Evolutionary conservation across 2,888 invertebrate species (phyloP), one percentile per base, ranked within the genome.

Genomic region (Heliconius cydno): DNA sequence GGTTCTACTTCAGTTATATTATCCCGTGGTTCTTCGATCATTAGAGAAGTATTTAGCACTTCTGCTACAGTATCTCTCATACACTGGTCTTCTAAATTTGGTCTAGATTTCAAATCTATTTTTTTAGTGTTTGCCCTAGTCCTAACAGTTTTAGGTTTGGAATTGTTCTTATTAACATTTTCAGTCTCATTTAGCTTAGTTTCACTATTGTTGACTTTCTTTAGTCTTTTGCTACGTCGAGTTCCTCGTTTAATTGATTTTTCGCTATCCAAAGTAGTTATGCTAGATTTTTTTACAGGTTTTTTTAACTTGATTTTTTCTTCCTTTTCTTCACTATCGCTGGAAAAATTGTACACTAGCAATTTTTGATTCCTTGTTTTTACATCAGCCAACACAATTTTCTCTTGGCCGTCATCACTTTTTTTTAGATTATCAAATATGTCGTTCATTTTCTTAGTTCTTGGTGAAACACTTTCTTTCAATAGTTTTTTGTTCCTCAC

Each of bases 291-390:
- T 68, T 41, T 71, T 12, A 46, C 41, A 28, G 25, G 12, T 76
- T 67, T 67, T 25, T 66, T 71, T 19, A 19, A 60, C 70, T 76
- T 87, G 79, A 92, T 92, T 25, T 46, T 34, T 19, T 68, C 70
- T 83, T 91, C 89, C 57, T 89, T 88, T 79, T 92, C 92, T 38
- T 93, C 94, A 80, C 92, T 94, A n/a, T 92, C 94, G 76, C 90
- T 91, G 0, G 90, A 88, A 70, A 88, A 92, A 80, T 94, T 92
- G 80, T 90, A 94, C 2, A 90, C 82, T 0, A 85, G 85, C 0
- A 85, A 25, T n/a, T 90, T 87, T 25, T 82, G 83, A 38, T 86
- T 83, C 3, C 78, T 30, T n/a, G 79, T 79, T 60, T 81, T 87
- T 80, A 86, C 90, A 66, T 90, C 86, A 0, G 82, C 89, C 3